Conservation (phyloP, 2,113 vertebrate species). For the Lophochroa leadbeateri region DNA sequence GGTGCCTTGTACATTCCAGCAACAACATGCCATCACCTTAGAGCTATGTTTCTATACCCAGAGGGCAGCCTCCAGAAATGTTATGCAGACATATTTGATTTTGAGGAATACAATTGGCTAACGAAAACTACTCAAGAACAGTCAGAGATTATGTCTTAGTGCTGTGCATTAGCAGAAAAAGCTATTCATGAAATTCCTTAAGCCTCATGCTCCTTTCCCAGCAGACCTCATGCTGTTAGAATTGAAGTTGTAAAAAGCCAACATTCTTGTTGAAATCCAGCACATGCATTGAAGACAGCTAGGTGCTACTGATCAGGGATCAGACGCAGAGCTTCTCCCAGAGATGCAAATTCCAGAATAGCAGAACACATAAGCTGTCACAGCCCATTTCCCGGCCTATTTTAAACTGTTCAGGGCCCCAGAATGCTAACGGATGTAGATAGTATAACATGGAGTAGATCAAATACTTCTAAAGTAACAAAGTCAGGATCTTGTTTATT, state of each 20-base stretch:
- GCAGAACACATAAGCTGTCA: neutral
- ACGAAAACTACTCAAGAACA: neutral
- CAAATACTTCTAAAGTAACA: neutral
- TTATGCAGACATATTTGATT: neutral
- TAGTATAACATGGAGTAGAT: neutral
- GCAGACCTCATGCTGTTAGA: neutral
- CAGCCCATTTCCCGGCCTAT: neutral
- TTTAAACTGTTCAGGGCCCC: neutral
- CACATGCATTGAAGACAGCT: neutral
- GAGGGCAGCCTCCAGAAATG: neutral
- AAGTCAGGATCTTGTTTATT: slow-evolving; percentile 31
- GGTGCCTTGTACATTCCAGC: neutral
- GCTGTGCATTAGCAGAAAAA: neutral
- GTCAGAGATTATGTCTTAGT: neutral
- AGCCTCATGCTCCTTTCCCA: neutral
- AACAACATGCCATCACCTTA: neutral
- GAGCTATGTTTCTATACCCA: neutral
- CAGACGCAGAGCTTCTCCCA: neutral
- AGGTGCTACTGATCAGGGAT: neutral
- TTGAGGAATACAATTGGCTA: neutral
- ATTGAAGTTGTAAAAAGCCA: neutral
- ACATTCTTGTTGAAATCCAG: neutral
- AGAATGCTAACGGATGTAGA: neutral
- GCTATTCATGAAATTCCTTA: neutral
- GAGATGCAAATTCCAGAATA: neutral